These are phyloP conservation scores for Eulemur albifrons DNA, from an alignment of 2,797 vertebrate species.

Conservation along the genomic window DNA sequence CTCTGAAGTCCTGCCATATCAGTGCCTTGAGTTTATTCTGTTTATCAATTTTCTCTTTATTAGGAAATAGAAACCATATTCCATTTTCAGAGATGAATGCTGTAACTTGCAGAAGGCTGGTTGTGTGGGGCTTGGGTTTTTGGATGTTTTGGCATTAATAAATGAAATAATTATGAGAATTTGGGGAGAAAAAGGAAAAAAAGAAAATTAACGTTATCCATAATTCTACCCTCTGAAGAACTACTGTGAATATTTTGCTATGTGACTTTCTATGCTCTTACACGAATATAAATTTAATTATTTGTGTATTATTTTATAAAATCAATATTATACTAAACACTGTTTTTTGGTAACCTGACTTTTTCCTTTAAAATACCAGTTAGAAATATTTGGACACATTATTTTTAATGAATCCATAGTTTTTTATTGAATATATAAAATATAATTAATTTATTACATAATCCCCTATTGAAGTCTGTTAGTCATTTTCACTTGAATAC, in stretches of 20 bases:
- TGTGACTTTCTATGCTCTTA: background rate
- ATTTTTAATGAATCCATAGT: background rate
- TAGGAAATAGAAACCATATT: background rate
- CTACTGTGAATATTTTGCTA: background rate
- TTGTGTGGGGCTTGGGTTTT: background rate
- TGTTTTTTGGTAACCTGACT: background rate
- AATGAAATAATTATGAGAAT: background rate
- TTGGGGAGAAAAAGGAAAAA: background rate
- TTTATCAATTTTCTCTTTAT: background rate
- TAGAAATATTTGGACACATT: background rate
- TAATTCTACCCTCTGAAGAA: background rate
- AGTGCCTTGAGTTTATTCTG: background rate
- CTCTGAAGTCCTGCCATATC: background rate
- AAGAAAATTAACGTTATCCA: background rate
- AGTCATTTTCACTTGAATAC: background rate
- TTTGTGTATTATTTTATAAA: background rate
- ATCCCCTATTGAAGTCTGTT: background rate
- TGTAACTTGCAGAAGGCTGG: background rate
- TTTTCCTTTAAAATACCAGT: constrained; percentile 15
- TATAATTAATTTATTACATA: background rate
- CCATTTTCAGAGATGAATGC: background rate
- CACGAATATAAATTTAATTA: background rate
- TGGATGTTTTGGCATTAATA: background rate
- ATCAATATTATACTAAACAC: background rate
- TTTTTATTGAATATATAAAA: background rate